Conservation (phyloP, 2,888 invertebrate genomes). For the Tetragnatha montana region DNA sequence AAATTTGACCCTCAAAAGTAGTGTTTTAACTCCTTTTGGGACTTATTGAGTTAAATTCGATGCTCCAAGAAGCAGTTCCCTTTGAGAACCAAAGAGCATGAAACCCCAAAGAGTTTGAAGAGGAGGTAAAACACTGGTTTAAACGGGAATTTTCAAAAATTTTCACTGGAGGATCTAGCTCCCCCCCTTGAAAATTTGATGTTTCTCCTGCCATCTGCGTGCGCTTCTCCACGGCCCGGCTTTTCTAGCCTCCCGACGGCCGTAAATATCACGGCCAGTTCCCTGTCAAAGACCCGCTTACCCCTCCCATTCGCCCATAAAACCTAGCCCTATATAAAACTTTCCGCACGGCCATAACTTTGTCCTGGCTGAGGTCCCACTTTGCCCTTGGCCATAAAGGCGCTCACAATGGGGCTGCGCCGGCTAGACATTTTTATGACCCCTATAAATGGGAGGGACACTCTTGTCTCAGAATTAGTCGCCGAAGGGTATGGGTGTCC, state of each 20-base stretch:
- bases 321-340: constrained; percentile 72
- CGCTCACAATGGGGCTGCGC: constrained; percentile 50
- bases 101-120: too few species aligned
- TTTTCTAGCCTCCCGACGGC: constrained; percentile 69
- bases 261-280: constrained; percentile 71
- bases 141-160: too few species aligned
- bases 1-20: too few species aligned
- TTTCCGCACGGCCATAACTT: constrained; percentile 72
- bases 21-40: too few species aligned
- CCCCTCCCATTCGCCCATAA: constrained; percentile 72
- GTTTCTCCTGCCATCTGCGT: constrained; percentile 52
- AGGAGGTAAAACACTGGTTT: too few species aligned
- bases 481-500: too few species aligned
- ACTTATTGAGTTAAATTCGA: too few species aligned
- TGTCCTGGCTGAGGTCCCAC: constrained; percentile 52
- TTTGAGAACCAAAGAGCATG: too few species aligned
- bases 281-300: constrained; percentile 71
- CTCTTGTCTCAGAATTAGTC: too few species aligned
- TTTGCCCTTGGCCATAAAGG: constrained; percentile 67
- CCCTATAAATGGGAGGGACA: constrained; percentile 65
- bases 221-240: constrained; percentile 47
- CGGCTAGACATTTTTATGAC: constrained; percentile 71
- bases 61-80: too few species aligned
- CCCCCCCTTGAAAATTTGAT: too few species aligned
- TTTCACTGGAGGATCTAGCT: too few species aligned